Percentiles rank a stretch among this genome's conserved stretches.
Conservation (phyloP, 2,888 invertebrate species). For the Philonicus albiceps region DNA sequence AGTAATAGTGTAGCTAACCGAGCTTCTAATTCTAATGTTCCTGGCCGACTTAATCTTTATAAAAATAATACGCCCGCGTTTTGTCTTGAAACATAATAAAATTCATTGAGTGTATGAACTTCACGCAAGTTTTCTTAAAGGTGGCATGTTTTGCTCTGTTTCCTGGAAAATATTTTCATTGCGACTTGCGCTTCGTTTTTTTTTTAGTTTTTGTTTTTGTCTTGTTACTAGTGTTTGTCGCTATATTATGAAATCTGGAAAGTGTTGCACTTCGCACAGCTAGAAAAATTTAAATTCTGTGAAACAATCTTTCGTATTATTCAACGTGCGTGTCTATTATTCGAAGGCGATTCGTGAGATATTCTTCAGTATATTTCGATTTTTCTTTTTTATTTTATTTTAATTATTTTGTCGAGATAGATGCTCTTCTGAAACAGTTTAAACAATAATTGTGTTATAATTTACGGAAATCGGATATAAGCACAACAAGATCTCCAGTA, state of each 20-base stretch:
- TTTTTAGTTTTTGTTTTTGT: neutral
- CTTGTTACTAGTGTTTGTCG: neutral
- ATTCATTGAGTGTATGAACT: neutral
- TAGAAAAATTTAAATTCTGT: neutral
- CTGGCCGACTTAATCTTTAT: neutral
- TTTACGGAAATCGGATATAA: neutral
- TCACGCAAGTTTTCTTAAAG: neutral
- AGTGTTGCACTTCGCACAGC: slow-evolving; percentile 5
- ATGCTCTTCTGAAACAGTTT: neutral
- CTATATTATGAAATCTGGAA: neutral
- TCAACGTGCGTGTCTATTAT: neutral
- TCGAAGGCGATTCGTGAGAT: neutral
- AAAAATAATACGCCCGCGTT: neutral
- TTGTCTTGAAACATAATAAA: neutral
- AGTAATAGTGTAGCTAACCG: neutral
- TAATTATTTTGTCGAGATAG: neutral
- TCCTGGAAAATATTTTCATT: neutral
- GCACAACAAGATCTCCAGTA: neutral
- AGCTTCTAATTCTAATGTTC: neutral
- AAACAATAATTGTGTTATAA: neutral
- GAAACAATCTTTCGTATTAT: neutral
- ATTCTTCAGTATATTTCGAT: neutral
- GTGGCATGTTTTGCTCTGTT: slow-evolving; percentile 16
- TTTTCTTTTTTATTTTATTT: neutral
- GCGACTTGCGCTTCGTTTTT: neutral